Evolutionary conservation across 2,888 invertebrate species (phyloP), one percentile per base, ranked within the genome.

Genomic region (Patella ulyssiponensis): DNA sequence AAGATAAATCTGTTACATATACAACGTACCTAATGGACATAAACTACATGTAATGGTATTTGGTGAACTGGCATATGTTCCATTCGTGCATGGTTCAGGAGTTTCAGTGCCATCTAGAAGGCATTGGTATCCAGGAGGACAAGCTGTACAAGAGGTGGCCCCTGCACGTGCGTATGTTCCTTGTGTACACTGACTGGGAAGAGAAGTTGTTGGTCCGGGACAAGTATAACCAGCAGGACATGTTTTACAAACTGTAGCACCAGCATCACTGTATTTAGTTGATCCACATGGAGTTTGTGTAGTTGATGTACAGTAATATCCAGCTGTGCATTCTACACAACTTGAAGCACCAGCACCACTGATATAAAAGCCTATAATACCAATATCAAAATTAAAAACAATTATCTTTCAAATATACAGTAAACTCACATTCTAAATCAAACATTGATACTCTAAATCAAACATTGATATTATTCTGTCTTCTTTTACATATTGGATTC

Each of bases 91-190:
- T 23, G 20, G 11, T 64, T 64, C 64, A 17, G 64, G 64, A 64
- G 23, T 12, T 64, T 64, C 20, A 23, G 64, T 23, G 23, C 20
- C 64, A 64, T 23, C 14, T 15, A 73, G 33, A 15, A 86, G 79
- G 76, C 88, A 88, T 74, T 80, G 79, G 73, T 85, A 84, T 12
- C 90, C 90, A 9, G 88, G 84, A 7, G 88, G 88, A 80, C 90
- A 90, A 7, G 64, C 74, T 3, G 85, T 86, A 78, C 88, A 89
- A 17, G 76, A 58, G 0, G 82, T 83, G 44, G 78, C 77, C 44
- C 80, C 82, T 14, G 83, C 87, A 64, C 23, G 11, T 53, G 79
- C 79, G 79, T 81, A 83, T 33, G 53, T 73, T 3, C 83, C 83
- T n/a, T 75, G 14, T 23, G 75, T 51, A 64, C 82, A 82, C 14